Conservation (phyloP, 2,888 invertebrate species). For the Malthinus seriepunctatus region DNA sequence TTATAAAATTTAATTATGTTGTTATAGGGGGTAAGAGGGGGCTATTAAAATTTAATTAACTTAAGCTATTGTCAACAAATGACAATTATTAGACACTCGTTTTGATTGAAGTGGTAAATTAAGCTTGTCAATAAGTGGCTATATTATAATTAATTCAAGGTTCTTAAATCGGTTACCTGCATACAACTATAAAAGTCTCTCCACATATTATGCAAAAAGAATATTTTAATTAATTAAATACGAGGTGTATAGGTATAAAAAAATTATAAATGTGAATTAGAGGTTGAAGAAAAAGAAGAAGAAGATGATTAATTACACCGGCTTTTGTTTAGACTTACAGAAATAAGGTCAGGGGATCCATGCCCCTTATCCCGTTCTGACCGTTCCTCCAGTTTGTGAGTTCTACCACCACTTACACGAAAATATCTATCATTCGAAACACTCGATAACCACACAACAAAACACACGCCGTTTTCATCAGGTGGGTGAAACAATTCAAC, state of each 20-base stretch:
- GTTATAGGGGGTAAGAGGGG: too few species aligned
- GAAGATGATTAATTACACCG: constrained; percentile 26
- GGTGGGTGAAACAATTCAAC: constrained; percentile 24
- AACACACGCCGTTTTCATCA: constrained; percentile 35
- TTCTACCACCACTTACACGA: constrained; percentile 23
- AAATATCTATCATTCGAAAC: constrained; percentile 18
- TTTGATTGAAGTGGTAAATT: too few species aligned
- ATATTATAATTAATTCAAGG: too few species aligned
- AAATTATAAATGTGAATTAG: constrained; percentile 18
- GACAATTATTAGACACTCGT: too few species aligned
- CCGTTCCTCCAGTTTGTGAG: constrained; percentile 53
- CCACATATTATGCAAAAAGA: background rate
- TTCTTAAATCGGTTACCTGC: too few species aligned
- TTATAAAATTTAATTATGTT: too few species aligned
- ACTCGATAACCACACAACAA: constrained; percentile 24
- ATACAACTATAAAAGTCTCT: background rate
- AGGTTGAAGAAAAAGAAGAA: constrained; percentile 17
- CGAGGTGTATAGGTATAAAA: background rate
- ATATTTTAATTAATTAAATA: background rate
- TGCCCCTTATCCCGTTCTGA: constrained; percentile 55
- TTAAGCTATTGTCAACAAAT: too few species aligned
- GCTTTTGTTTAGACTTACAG: constrained; percentile 47
- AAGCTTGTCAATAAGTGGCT: too few species aligned
- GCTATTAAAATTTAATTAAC: too few species aligned
- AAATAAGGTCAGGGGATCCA: constrained; percentile 54